A percentile compares a stretch with the other conserved stretches of the same genome.
These are phyloP conservation scores for Mastacembelus armatus DNA, from an alignment of 2,797 vertebrate genomes.

Conservation along the genomic window DNA sequence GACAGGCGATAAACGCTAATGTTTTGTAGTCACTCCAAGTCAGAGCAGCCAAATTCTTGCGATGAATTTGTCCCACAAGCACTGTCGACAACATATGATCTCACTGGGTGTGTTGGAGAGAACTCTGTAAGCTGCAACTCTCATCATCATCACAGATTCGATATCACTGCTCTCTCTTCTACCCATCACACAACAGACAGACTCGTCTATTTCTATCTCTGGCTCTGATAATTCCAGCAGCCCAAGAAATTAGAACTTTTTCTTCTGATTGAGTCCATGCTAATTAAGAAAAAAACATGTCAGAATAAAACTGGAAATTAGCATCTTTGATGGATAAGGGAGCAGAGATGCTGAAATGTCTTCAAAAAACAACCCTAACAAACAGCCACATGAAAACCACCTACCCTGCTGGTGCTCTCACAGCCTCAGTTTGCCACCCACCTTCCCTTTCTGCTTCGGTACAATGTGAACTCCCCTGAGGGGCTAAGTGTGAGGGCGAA, in stretches of 20 bases:
- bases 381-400: slow-evolving; percentile 54
- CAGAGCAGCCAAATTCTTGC: slow-evolving; percentile 62
- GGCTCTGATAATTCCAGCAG: no score
- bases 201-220: no score
- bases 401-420: slow-evolving; percentile 62
- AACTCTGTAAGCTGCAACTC: slow-evolving; percentile 50
- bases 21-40: slow-evolving; percentile 66
- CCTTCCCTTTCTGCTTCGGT: slow-evolving; percentile 70
- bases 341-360: slow-evolving; percentile 31
- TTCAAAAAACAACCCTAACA: slow-evolving; percentile 49
- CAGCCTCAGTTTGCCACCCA: slow-evolving; percentile 70
- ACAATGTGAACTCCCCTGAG: slow-evolving; percentile 69
- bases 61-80: slow-evolving; percentile 61
- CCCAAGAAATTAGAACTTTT: no score
- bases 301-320: not conserved
- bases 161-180: slow-evolving; percentile 34
- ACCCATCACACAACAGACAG: slow-evolving; percentile 5
- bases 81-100: slow-evolving; percentile 66
- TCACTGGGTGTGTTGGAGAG: slow-evolving; percentile 68
- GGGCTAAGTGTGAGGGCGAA: slow-evolving; percentile 66
- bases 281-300: not conserved
- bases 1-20: slow-evolving; percentile 53
- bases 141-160: slow-evolving; percentile 60
- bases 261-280: no score
- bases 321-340: slow-evolving; percentile 33